Conservation (phyloP, 2,797 vertebrate species). For the Macroramphosus scolopax region DNA sequence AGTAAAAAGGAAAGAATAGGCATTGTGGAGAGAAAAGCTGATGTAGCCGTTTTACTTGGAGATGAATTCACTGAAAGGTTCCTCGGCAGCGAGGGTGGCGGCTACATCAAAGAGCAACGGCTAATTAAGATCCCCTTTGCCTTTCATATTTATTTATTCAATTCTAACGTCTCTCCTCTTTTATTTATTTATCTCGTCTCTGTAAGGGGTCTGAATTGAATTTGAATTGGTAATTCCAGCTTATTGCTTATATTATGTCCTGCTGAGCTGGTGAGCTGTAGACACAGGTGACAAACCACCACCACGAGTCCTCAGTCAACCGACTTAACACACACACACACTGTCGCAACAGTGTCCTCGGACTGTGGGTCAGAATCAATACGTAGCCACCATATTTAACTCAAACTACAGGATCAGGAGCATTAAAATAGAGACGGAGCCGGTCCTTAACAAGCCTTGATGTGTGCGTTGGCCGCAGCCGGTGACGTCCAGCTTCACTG, state of each 20-base stretch:
- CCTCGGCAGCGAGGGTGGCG: slow-evolving; percentile 57
- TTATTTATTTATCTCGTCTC: slow-evolving; percentile 63
- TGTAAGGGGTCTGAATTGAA: slow-evolving; percentile 49
- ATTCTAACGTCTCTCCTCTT: slow-evolving; percentile 64
- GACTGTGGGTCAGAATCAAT: slow-evolving; percentile 37
- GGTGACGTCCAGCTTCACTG: slow-evolving; percentile 9
- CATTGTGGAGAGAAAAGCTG: slow-evolving; percentile 68
- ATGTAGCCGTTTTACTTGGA: slow-evolving; percentile 70
- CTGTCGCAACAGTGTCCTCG: too few relatives aligned
- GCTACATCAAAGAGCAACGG: slow-evolving; percentile 75
- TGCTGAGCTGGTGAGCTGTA: slow-evolving; percentile 59
- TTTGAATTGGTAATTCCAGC: slow-evolving; percentile 45
- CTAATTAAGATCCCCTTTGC: slow-evolving; percentile 74
- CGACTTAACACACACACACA: too few relatives aligned
- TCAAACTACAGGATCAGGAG: too few relatives aligned
- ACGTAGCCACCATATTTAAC: slow-evolving; percentile 13
- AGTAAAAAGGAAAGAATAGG: slow-evolving; percentile 60
- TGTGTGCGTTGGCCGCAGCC: slow-evolving; percentile 27
- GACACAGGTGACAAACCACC: slow-evolving; percentile 29
- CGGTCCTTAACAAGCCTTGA: slow-evolving; percentile 45
- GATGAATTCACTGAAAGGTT: slow-evolving; percentile 79
- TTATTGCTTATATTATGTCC: slow-evolving; percentile 28
- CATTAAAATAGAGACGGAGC: slow-evolving; percentile 42
- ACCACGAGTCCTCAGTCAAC: too few relatives aligned
- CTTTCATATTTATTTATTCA: slow-evolving; percentile 71